Evolutionary conservation across 2,888 invertebrate genomes (phyloP), one percentile per base, ranked within the genome.

Genomic region (Blastobasis adustella): DNA sequence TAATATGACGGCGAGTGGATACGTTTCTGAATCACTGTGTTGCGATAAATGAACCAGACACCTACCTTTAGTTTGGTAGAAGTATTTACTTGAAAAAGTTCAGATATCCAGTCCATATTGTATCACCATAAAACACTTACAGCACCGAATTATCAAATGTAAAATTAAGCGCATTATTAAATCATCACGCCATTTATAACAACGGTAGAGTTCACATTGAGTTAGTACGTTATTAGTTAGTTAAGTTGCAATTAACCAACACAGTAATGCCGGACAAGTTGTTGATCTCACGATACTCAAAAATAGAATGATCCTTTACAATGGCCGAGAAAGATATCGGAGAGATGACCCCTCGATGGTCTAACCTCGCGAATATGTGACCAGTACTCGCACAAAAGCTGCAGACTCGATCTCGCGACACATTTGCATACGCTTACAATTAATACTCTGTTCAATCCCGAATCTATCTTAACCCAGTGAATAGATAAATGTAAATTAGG

Each of bases 41-140:
- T 23, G 23, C 23, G 23, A 23, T 23, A 23, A 23, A 23, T 23
- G 3, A 23, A 23, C 23, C 23, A 49, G 53, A 51, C 51, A 66
- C 69, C 54, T 74, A 88, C 88, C 84, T 83, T 86, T 7, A 82
- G 73, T 57, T 82, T 86, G 50, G 57, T 68, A 54, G 82, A 76
- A 3, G 76, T 70, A 45, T 78, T 82, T n/a, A 83, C 65, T 55
- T 89, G 89, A 62, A 89, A 89, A 50, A 89, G 71, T 61, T 88
- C 76, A 50, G 86, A 73, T 57, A 89, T 89, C 89, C 89, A 89
- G 52, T 88, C 83, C 88, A 89, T 89, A 58, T 37, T 46, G 8
- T n/a, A 36, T 40, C 41, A n/a, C 6, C 9, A 38, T n/a, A 40
- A 7, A 47, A n/a, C 7, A 8, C 10, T 40, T 10, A 47, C 37